Base-by-base conservation (phyloP, 2,797 vertebrate species). In the Anguilla marmorata region DNA sequence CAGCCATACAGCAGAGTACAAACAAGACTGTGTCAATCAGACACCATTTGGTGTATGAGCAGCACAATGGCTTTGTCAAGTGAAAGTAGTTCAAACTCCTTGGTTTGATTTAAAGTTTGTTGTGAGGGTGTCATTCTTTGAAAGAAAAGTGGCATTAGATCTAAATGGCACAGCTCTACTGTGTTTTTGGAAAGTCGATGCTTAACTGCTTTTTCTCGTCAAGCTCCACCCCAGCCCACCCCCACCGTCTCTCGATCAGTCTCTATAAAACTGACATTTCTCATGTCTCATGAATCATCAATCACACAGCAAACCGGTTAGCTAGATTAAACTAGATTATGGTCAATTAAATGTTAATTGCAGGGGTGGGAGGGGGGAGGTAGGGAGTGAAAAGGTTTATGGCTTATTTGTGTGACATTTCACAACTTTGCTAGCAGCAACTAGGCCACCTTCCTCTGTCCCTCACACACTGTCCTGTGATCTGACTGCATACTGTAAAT, bases 291-390 rank as follows among this genome's bases (percentile, higher is more conserved):
- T 84, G 33, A 88, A 84, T 88, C 60, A 54, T 74, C 79, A 30
- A 11, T 48, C 56, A 52, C 45, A 80, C 21, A 48, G 50, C 84
- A 84, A 58, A 86, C 58, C 80, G 27, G 45, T 7, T 21, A 45
- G 30, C 5, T 50, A 60, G 48, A 82, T 80, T 69, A 79, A 88
- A 33, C 27, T 54, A 60, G 52, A 72, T 89, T 82, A 86, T 84
- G 58, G 63, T 21, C 33, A 72, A 86, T 89, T 86, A 89, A 86
- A 86, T 86, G 79, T 84, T 86, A 83, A 86, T 84, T 89, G 85
- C 63, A 27, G 37, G 33, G 69, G 27, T 48, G 19, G 60, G 56
- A 24, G 24, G 16, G 24, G 41, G 60, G 16, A 48, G 41, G 41
- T 41, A 21, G 48, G 50, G 24, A 27, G 14, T 1, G 4, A 37